A percentile compares a stretch with the other conserved stretches of the same genome.
These are phyloP conservation scores for Pycnonotus jocosus DNA, from an alignment of 2,113 vertebrate species.

Conservation along the genomic window DNA sequence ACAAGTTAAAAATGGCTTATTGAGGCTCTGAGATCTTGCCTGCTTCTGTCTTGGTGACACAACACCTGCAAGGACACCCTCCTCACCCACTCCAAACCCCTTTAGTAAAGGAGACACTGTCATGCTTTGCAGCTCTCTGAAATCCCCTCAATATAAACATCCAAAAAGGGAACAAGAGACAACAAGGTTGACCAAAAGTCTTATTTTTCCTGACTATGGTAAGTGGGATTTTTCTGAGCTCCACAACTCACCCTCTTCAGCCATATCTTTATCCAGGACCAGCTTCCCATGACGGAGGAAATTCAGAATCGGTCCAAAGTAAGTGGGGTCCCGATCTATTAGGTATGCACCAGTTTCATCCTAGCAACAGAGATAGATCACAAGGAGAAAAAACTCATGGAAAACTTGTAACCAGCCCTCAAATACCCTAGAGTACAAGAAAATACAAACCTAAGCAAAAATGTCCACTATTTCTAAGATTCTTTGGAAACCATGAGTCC, in stretches of 20 bases:
- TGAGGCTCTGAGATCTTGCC: not conserved
- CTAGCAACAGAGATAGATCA: conserved; percentile 58
- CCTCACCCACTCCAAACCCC: not conserved
- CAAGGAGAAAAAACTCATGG: not conserved
- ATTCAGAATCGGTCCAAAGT: conserved; percentile 97
- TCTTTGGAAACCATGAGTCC: not conserved
- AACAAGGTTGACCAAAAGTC: not conserved
- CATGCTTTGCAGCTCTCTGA: not conserved
- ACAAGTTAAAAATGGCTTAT: not conserved
- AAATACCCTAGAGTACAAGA: not conserved
- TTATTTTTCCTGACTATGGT: not conserved
- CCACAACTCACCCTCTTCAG: conserved; percentile 87
- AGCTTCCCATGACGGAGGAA: conserved; percentile 95
- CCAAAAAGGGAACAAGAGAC: not conserved
- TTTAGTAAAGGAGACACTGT: fast-evolving
- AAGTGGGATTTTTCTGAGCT: not conserved
- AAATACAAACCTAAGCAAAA: not conserved
- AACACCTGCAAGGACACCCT: not conserved
- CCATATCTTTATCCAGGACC: conserved; percentile 96
- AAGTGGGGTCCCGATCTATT: conserved; percentile 96
- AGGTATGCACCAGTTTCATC: conserved; percentile 97
- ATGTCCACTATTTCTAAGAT: not conserved
- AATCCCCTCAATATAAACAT: not conserved
- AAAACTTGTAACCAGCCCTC: not conserved
- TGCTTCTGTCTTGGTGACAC: not conserved